Base-by-base conservation (phyloP, 2,888 invertebrate genomes). In the Halocaridina rubra region DNA sequence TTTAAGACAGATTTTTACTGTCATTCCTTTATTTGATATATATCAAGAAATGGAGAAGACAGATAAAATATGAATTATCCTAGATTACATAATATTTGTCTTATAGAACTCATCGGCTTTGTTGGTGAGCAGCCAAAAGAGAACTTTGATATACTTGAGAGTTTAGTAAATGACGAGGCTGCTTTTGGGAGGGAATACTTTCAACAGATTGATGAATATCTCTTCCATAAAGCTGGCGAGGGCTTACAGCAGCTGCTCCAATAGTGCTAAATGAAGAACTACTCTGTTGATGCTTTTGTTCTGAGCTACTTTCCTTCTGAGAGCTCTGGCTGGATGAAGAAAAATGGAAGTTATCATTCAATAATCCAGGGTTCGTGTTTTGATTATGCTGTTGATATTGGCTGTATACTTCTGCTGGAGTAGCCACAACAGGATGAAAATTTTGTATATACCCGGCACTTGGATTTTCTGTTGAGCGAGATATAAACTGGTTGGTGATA, bases 301-400 rank as follows among this genome's bases (percentile, higher is more conserved):
- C 75, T 8, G 81, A 75, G 33, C 76, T 81, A 61, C 80, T 80
- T 27, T 80, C 22, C 5, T 81, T 19, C 19, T 75, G 22, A n/a
- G 81, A 64, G 61, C 67, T 81, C 30, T 81, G 67, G 57, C 53
- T 67, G 13, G 81, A 75, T 8, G 81, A 75, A 57, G 81, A 75
- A 30, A 32, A 33, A 2, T 53, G 22, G 57, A 33, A 76, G 19
- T 24, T 29, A 19, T 4, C 29, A 8, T 29, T 16, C 24, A 3
- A 13, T n/a, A 3, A 19, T 3, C 3, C 3, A 2, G 19, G 5
- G 29, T 27, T 27, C 2, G 10, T n/a, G 13, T n/a, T n/a, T 2
- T 8, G 3, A 27, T 46, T 74, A 19, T 27, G n/a, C 10, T 24
- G 72, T 16, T 74, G 27, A 22, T 19, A 13, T 22, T 10, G 24